phyloP scores from a whole-genome alignment of 1,140 invertebrate genomes.

The Pemphigus obesinymphae region DNA sequence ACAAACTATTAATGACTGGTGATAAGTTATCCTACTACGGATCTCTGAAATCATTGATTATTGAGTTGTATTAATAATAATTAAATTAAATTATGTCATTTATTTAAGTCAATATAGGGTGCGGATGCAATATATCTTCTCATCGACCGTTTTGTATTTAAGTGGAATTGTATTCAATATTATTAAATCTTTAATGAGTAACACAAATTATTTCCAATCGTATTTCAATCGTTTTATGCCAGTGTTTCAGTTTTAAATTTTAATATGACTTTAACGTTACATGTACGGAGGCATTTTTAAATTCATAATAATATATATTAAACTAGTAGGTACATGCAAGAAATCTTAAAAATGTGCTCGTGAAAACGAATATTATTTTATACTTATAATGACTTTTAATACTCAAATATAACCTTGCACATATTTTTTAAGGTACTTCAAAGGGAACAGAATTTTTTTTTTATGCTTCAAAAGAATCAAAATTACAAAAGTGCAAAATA shows the following conservation, averaged over 20 bases:
- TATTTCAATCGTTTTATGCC: background rate
- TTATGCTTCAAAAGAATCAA: background rate
- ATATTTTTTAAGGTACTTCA: background rate
- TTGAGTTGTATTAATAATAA: constrained; percentile 4
- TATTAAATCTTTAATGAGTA: background rate
- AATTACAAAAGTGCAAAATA: background rate
- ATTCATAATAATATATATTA: background rate
- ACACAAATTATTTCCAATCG: background rate
- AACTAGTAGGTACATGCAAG: too few relatives aligned
- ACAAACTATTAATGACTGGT: background rate
- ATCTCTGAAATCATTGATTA: background rate
- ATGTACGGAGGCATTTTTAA: background rate
- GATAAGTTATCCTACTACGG: background rate
- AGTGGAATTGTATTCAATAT: background rate
- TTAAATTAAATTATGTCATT: background rate
- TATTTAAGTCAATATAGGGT: background rate
- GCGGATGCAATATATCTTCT: background rate
- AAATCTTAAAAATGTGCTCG: too few relatives aligned
- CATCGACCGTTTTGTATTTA: background rate
- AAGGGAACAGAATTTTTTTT: background rate
- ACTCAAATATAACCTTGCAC: too few relatives aligned
- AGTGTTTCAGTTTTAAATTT: background rate
- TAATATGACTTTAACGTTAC: background rate
- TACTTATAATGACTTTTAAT: too few relatives aligned
- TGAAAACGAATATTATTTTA: too few relatives aligned